Evolutionary conservation across 2,797 vertebrate genomes (phyloP).

Genomic region (Alcedo quadribrachys): DNA sequence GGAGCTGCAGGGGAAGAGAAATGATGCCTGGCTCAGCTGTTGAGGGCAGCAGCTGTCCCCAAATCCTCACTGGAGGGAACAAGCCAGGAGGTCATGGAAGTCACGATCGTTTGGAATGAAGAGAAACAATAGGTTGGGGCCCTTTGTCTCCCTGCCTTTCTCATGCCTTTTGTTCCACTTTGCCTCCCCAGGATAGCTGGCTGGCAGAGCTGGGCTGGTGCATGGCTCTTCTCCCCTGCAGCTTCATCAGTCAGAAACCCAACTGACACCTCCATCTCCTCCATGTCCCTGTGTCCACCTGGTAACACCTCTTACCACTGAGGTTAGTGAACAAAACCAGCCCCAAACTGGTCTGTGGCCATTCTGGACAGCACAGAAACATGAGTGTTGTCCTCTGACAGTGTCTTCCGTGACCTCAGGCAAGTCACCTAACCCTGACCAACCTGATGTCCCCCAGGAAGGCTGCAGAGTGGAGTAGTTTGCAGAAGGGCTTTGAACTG

Average conservation of each 20-base stretch:
- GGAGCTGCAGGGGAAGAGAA: neutral
- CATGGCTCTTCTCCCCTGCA: neutral
- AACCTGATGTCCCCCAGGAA: neutral
- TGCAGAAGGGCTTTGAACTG: neutral
- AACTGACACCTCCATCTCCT: neutral
- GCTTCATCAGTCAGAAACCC: neutral
- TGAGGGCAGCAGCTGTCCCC: slow-evolving; percentile 59
- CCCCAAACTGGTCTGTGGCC: neutral
- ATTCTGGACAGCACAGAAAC: neutral
- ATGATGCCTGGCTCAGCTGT: slow-evolving; percentile 54
- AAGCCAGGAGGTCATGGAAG: slow-evolving; percentile 57
- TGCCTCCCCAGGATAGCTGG: slow-evolving; percentile 37
- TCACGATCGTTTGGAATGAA: slow-evolving; percentile 43
- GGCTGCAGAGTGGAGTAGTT: neutral
- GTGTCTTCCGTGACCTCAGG: neutral
- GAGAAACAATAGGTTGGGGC: slow-evolving; percentile 63
- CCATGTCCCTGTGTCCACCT: neutral
- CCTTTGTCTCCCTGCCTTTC: slow-evolving; percentile 33
- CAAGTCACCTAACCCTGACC: neutral
- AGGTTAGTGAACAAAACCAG: neutral
- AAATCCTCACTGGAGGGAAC: slow-evolving; percentile 8
- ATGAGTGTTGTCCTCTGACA: neutral
- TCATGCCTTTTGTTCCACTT: slow-evolving; percentile 20
- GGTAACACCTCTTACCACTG: neutral
- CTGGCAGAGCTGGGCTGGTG: neutral